Evolutionary conservation across 2,888 invertebrate genomes (phyloP), one percentile per base, ranked within the genome.

Genomic region (Cerastis leucographa): DNA sequence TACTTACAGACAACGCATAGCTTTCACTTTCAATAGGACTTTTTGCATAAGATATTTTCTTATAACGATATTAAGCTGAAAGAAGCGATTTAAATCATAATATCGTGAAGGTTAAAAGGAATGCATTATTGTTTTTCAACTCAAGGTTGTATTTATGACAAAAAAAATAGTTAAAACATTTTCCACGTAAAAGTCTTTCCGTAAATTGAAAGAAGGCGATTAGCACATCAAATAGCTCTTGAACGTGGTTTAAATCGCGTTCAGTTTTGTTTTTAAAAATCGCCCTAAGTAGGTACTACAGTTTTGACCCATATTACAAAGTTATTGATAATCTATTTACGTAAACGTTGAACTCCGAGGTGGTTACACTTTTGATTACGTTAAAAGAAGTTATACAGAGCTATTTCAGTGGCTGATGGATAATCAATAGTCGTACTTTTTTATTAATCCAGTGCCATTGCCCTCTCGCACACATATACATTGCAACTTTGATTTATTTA

Each of bases 361-460:
- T 71, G 56, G 64, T 80, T 17, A 54, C 22, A 44, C 22, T 22
- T 42, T 56, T 56, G 35, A 59, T 81, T 70, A 71, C 68, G 54
- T 69, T 66, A 66, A 83, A 75, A 64, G 56, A 76, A 73, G 42
- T 78, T 81, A 78, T 69, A 59, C 76, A 74, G 64, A 74, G 79
- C 72, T 78, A 76, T 83, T 80, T 80, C 66, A 64, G 56, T 67
- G 22, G 35, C 56, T 88, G 83, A 88, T 88, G 81, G 78, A 74
- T 86, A 88, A 90, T 91, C 89, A 87, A 91, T 91, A 83, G 62
- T 66, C 81, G 77, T 89, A 85, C 87, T 89, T 90, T 87, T 88
- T 89, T 89, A 86, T 89, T 89, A 86, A 89, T 87, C 44, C 9
- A 9, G 70, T 82, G 89, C 83, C 89, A 84, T 83, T 89, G 89